Base-by-base conservation (phyloP, 2,797 vertebrate species). In the Silurus lanzhouensis region DNA sequence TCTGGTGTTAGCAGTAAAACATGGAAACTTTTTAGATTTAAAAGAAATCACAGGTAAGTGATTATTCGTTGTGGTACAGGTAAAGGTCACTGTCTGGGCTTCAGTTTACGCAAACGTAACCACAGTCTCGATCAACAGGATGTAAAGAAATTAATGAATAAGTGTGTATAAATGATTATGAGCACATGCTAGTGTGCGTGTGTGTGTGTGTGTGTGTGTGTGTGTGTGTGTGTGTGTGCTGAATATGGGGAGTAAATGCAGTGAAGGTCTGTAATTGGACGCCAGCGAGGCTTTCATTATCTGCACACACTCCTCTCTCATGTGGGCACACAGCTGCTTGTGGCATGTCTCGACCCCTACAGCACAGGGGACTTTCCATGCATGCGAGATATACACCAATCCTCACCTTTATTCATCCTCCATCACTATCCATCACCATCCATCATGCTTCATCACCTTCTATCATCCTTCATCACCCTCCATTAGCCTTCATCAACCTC, bases 311-410 rank as follows among this genome's bases (percentile, higher is more conserved):
- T 91, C 91, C 75, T 91, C 93, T 97, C 96, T 98, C 90, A 97
- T 98, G 97, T 98, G 97, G 97, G 96, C 92, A 94, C 95, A 95
- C 97, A 98, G 97, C 97, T 98, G 97, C 96, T 93, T 95, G 95
- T 95, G 96, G 96, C 92, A 92, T 97, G 95, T 95, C 95, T 95
- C 95, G 93, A 91, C 93, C 93, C 95, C 95, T 94, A 93, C 87
- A 89, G 91, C 88, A 93, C 92, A 91, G 94, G 95, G 95, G 96
- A 95, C 95, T 96, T 96, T 96, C 96, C 95, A 94, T 96, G 95
- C 95, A 94, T 92, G 44, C 90, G 92, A 92, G 91, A 93, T 92
- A 72, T 84, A 71, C 78, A 81, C 83, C 76, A 52, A 7, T 52
- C 48, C 48, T 52, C 7, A 10, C 48, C 48, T 10, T 52, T 10